Evolutionary conservation across 1,140 invertebrate genomes (phyloP).

Genomic region (Cyrtorhinus lividipennis): DNA sequence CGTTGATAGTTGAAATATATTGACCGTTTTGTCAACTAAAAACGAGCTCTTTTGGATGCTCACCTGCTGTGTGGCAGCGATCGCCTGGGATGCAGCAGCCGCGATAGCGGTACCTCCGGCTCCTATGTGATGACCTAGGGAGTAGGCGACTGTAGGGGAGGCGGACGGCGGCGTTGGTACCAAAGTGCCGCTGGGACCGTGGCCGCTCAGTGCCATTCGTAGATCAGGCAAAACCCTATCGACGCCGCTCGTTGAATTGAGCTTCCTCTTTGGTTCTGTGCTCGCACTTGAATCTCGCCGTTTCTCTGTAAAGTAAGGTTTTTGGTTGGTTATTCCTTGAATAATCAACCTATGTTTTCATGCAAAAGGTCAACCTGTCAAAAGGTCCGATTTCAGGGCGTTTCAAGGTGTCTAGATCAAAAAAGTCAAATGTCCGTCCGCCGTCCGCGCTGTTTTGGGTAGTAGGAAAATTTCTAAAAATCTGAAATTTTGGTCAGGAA

Average conservation of each 20-base stretch:
- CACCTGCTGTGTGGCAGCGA: slow-evolving; percentile 86
- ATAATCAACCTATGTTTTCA: no score
- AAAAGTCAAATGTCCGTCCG: no score
- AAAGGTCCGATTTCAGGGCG: no score
- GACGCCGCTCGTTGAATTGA: not conserved
- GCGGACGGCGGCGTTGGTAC: slow-evolving; percentile 2
- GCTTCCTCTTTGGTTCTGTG: not conserved
- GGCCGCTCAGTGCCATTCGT: slow-evolving; percentile 15
- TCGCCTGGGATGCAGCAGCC: slow-evolving; percentile 87
- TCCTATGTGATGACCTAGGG: slow-evolving; percentile 55
- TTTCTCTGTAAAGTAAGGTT: slow-evolving; percentile 12
- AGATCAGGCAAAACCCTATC: slow-evolving; percentile 15
- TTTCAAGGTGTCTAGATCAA: no score
- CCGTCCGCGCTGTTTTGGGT: no score
- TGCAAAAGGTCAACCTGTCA: no score
- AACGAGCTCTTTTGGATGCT: not conserved
- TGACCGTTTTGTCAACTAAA: no score
- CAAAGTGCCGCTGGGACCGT: not conserved
- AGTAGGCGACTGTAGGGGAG: slow-evolving; percentile 38
- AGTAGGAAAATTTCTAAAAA: no score
- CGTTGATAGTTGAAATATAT: slow-evolving; percentile 12
- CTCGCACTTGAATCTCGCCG: slow-evolving; percentile 11
- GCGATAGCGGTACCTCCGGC: slow-evolving; percentile 77
- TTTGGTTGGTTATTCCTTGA: no score
- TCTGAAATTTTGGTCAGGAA: no score